Base-by-base conservation (phyloP, 2,113 vertebrate genomes). In the Penelope pileata region DNA sequence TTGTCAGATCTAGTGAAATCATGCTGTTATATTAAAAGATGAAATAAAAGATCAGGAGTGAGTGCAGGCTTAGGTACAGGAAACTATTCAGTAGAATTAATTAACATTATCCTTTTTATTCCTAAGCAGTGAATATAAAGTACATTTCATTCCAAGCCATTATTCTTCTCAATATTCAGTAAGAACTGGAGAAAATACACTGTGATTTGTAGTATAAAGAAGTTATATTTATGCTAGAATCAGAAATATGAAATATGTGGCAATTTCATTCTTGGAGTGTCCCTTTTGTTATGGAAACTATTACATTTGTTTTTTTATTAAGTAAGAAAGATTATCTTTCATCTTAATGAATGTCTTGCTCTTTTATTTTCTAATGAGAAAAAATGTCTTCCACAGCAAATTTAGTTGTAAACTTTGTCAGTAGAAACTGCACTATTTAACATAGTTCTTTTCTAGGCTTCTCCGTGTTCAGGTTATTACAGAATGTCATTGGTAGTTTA, bases 281-380 rank as follows among this genome's bases (percentile, higher is more conserved):
- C 53, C 5, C 4, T 86, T 83, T 86, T 93, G 36, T 67, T 84
- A 81, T 51, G 59, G 23, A 7, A 94, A 89, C 51, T 54, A 38
- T 80, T 92, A 43, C 9, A 34, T 67, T 58, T 90, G 11, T 0
- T 1, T 62, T n/a, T 88, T 86, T 78, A 69, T 77, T 70, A 83
- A n/a, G 16, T 64, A 66, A 42, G 80, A 92, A 81, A 83, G 1
- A 14, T 66, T 74, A 67, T 86, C 9, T 74, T 74, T 86, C 34
- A 54, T 92, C 22, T 81, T 91, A 90, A 88, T 26, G 63, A 80
- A 77, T 54, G 27, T 18, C 59, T 80, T 76, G 5, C 21, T 69
- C 40, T 88, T 93, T 83, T 76, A 69, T 45, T 77, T 94, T 67
- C 45, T 67, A 91, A 81, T 77, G 77, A 83, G 32, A 82, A 43